Evolutionary conservation across 2,113 vertebrate genomes (phyloP).

Genomic region (Xenopus tropicalis): UCB_Xtro_10.0 CM004448.2:44768501-44769000

Average conservation of each 20-base stretch:
- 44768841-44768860: neutral
- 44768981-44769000: too few relatives aligned
- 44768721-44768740: neutral
- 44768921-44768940: too few relatives aligned
- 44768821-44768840: neutral
- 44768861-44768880: neutral
- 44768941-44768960: too few relatives aligned
- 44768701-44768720: neutral
- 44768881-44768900: neutral
- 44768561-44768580: neutral
- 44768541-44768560: neutral
- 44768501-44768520: too few relatives aligned
- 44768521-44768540: too few relatives aligned
- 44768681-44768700: neutral
- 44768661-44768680: conserved; percentile 1
- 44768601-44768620: neutral
- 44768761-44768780: neutral
- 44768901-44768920: too few relatives aligned
- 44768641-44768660: neutral
- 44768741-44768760: neutral
- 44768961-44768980: too few relatives aligned
- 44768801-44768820: too few relatives aligned
- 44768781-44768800: too few relatives aligned
- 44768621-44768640: conserved; percentile 1
- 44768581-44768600: neutral